These are phyloP conservation scores for Gephyroberyx darwinii DNA, from an alignment of 2,797 vertebrate genomes.

Conservation along the genomic window DNA sequence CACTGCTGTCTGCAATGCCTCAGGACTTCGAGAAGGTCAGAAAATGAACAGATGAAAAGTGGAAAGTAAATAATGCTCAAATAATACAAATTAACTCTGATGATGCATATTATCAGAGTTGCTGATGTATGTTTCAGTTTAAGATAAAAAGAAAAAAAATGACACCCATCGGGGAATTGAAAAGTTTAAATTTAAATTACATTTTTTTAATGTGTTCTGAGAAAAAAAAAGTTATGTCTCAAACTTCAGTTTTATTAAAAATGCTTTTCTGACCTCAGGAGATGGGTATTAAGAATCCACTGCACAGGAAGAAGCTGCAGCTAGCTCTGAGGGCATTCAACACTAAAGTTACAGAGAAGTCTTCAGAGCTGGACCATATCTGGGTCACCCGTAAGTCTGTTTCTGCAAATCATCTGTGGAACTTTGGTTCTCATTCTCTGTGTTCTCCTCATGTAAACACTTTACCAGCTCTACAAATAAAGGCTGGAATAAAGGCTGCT, in stretches of 20 bases:
- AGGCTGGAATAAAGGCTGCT: background rate
- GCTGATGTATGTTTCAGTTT: background rate
- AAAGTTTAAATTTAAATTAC: background rate
- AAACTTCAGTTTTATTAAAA: background rate
- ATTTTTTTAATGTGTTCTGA: background rate
- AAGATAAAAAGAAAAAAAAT: background rate
- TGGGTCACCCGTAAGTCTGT: constrained; percentile 95
- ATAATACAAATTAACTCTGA: constrained; percentile 1
- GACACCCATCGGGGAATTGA: too few relatives aligned
- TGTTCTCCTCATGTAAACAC: constrained; percentile 13
- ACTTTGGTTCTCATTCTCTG: background rate
- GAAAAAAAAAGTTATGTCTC: background rate
- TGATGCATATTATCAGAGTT: background rate
- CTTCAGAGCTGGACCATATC: constrained; percentile 92
- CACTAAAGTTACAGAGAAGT: constrained; percentile 90
- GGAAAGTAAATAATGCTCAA: background rate
- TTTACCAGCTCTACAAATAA: background rate
- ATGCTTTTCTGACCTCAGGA: constrained; percentile 81
- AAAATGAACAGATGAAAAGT: background rate
- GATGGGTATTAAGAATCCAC: constrained; percentile 93
- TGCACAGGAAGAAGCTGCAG: constrained; percentile 97
- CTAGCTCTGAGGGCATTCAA: constrained; percentile 91
- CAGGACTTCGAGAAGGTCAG: constrained; percentile 96
- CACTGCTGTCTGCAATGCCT: constrained; percentile 89
- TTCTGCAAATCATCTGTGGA: constrained; percentile 7